Evolutionary conservation across 2,113 vertebrate species (phyloP), one percentile per base, ranked within the genome.

Genomic region (Montifringilla adamsi): DNA sequence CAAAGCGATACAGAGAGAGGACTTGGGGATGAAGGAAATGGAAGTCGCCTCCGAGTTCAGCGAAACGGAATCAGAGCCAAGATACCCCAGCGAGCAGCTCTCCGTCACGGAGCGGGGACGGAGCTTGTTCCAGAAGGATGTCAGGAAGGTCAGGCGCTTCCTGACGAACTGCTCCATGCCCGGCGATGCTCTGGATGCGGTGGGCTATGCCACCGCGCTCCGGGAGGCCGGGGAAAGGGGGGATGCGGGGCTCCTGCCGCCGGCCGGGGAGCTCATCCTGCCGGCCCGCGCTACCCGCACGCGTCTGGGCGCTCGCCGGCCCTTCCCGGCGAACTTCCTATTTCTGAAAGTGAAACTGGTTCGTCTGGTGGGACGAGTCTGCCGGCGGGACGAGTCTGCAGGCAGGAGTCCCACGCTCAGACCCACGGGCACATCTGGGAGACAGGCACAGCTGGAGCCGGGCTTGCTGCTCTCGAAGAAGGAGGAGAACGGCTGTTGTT

Each of bases 151-250:
- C 97, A 99, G 88, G 43, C 98, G 98, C 88, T 97, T 97, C 89
- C 99, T 98, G 49, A 98, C 98, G 91, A 99, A 99, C 63, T 95
- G 95, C 97, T 99, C 98, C 99, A 99, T 99, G 33, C 37, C 46
- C 3, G 13, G 28, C 2, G 79, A 3, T 12, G 64, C 10, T 1
- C 28, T 7, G 60, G 78, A 0, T 10, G 82, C 11, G 19, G 56
- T 4, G 92, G 77, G 66, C 78, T 95, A 86, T 0, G 79, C 70
- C 43, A 28, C 59, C 3, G 28, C 0, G 6, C 63, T 69, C 16
- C n/a, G 33, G 0, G 16, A 15, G 35, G 68, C 33, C 2, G 9
- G 33, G 52, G 26, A 7, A 53, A n/a, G 41, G 10, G 31, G 18
- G 0, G 13, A 19, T 20, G 7, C 81, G 4, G 11, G 47, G 89